Evolutionary conservation across 2,888 invertebrate genomes (phyloP), one percentile per base, ranked within the genome.

Genomic region (Esperia sulphurella): DNA sequence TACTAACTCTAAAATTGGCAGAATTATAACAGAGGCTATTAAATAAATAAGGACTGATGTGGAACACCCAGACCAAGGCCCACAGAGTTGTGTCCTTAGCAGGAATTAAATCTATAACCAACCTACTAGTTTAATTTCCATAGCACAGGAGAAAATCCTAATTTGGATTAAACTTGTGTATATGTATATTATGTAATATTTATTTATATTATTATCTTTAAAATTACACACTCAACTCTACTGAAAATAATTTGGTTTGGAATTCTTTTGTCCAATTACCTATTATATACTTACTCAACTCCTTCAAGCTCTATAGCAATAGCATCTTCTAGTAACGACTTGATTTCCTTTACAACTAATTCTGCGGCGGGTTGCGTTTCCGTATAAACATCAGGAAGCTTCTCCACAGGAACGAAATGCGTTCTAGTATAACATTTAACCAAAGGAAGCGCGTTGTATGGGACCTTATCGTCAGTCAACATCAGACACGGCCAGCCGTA

Each of bases 371-470:
- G 62, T 50, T 87, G 79, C 12, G 90, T 69, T 46, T 90, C 80
- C 39, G 85, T 77, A 51, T 94, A 94, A 51, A 78, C 72, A 14
- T 91, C 83, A 1, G 95, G 95, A n/a, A 95, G 82, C 41, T 76
- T 77, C 35, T 91, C 82, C 43, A 87, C 74, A 47, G 91, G 78
- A 44, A 93, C 90, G 31, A 96, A 84, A 70, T 95, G 92, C 4
- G 96, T 97, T 75, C 94, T 92, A 5, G 98, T 98, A 49, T 94
- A 91, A 71, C 93, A 93, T 66, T 96, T 94, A 38, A 93, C 91
- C 46, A 95, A 83, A 0, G 92, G 90, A 70, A 96, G 76, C 41
- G 92, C 91, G 77, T 95, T 92, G 63, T 95, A 96, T 0, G 93
- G 93, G 21, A 91, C 58, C 10, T 58, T 58, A 43, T 91, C 79